A percentile compares a stretch with the other conserved stretches of the same genome.
Evolutionary conservation across 2,888 invertebrate species (phyloP).

Genomic region (Agonopterix heracliana): DNA sequence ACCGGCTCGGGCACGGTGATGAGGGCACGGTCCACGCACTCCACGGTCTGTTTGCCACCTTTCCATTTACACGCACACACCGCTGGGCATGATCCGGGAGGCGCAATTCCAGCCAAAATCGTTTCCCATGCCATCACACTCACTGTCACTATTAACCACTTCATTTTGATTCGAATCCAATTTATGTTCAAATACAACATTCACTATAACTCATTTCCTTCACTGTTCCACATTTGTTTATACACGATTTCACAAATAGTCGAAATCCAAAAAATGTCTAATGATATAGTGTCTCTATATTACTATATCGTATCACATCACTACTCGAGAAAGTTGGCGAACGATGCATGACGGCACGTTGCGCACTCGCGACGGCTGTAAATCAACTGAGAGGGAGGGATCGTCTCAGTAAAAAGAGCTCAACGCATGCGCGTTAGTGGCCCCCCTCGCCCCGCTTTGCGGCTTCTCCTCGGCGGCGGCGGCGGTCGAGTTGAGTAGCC

Average conservation of each 20-base stretch:
- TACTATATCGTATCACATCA: conserved; percentile 72
- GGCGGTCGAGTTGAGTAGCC: conserved; percentile 59
- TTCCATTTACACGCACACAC: conserved; percentile 96
- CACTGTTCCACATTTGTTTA: conserved; percentile 30
- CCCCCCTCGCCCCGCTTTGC: conserved; percentile 72
- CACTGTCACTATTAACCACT: conserved; percentile 65
- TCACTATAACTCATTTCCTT: conserved; percentile 46
- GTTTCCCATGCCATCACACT: conserved; percentile 63
- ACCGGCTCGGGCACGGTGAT: conserved; percentile 90
- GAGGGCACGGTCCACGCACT: conserved; percentile 89
- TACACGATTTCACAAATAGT: conserved; percentile 28
- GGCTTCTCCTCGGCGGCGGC: conserved; percentile 66
- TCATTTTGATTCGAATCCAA: conserved; percentile 59
- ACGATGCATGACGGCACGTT: conserved; percentile 79
- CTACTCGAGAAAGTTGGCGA: conserved; percentile 72
- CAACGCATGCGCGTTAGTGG: conserved; percentile 64
- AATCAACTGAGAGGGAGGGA: conserved; percentile 70
- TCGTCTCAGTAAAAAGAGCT: conserved; percentile 56
- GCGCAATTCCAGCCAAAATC: conserved; percentile 59
- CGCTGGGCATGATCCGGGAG: conserved; percentile 80
- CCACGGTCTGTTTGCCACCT: conserved; percentile 94
- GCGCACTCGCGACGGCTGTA: conserved; percentile 57
- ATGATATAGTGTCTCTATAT: conserved; percentile 37
- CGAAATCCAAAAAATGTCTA: conserved; percentile 31
- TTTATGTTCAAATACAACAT: conserved; percentile 29